phyloP scores from a whole-genome alignment of 2,113 vertebrate genomes.

The Prionailurus bengalensis region DNA sequence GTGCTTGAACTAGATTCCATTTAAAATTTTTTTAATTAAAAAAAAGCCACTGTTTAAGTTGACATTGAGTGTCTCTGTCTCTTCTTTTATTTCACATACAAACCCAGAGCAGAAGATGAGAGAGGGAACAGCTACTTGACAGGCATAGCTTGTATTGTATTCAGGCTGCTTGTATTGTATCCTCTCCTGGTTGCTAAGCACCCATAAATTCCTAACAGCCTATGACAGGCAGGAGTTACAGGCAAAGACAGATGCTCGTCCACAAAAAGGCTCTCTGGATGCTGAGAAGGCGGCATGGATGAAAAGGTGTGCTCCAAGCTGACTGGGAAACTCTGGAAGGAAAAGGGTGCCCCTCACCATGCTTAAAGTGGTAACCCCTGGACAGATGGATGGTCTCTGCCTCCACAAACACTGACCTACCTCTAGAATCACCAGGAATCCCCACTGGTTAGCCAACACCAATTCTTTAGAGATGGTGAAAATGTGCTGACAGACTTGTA shows the following conservation, averaged over 20 bases:
- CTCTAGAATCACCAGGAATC: not conserved
- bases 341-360: not conserved
- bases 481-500: not conserved
- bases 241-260: conserved; percentile 79
- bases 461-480: not conserved
- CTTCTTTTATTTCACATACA: conserved; percentile 72
- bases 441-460: not conserved
- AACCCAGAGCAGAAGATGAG: conserved; percentile 74
- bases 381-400: not conserved
- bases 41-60: conserved; percentile 18
- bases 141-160: conserved; percentile 66
- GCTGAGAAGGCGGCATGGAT: conserved; percentile 18
- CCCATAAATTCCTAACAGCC: conserved; percentile 79
- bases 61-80: conserved; percentile 70
- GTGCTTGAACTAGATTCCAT: conserved; percentile 64
- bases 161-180: conserved; percentile 46
- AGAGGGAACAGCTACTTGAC: conserved; percentile 76
- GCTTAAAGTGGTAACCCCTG: not conserved
- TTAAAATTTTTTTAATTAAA: not conserved
- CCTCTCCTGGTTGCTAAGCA: conserved; percentile 86
- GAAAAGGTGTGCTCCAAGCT: conserved; percentile 4
- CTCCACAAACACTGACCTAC: not conserved
- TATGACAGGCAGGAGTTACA: conserved; percentile 62
- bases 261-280: conserved; percentile 73
- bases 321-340: not conserved